Evolutionary conservation across 2,113 vertebrate genomes (phyloP).

Genomic region (Oryzias celebensis): DNA sequence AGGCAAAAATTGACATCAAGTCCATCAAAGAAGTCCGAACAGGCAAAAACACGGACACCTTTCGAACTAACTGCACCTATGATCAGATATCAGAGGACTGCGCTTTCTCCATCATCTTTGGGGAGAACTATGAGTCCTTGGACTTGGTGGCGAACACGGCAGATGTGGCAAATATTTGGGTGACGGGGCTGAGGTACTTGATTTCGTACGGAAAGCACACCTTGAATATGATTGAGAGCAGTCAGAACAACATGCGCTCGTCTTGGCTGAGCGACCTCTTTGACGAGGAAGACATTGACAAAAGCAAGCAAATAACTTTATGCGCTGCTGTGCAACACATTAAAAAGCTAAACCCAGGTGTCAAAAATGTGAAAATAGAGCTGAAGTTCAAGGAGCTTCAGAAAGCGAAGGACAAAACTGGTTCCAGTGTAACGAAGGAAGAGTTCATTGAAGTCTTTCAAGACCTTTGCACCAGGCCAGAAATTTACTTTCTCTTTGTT

Average conservation of each 20-base stretch:
- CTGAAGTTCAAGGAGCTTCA: slow-evolving; percentile 97
- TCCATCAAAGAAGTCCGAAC: slow-evolving; percentile 96
- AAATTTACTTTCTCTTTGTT: slow-evolving; percentile 98
- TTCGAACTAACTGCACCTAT: slow-evolving; percentile 93
- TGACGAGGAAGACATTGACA: slow-evolving; percentile 81
- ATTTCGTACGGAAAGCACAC: slow-evolving; percentile 97
- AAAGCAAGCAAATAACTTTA: slow-evolving; percentile 82
- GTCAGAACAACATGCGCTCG: slow-evolving; percentile 92
- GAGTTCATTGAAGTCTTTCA: slow-evolving; percentile 99
- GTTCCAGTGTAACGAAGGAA: slow-evolving; percentile 86
- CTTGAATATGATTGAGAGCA: slow-evolving; percentile 93
- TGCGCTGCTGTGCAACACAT: slow-evolving; percentile 90
- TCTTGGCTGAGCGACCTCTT: slow-evolving; percentile 95
- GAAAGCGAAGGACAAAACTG: slow-evolving; percentile 88
- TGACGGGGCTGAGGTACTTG: slow-evolving; percentile 93
- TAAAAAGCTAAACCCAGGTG: slow-evolving; percentile 89
- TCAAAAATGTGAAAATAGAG: slow-evolving; percentile 95
- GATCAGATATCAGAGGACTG: slow-evolving; percentile 98
- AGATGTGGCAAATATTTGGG: slow-evolving; percentile 96
- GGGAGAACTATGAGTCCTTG: slow-evolving; percentile 94
- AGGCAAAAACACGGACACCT: slow-evolving; percentile 97
- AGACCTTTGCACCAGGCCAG: slow-evolving; percentile 95
- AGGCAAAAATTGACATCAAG: slow-evolving; percentile 96
- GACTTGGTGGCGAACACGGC: slow-evolving; percentile 97
- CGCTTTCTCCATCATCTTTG: slow-evolving; percentile 94